Evolutionary conservation across 2,888 invertebrate species (phyloP), one percentile per base, ranked within the genome.

Genomic region (Hydrotaea diabolus): DNA sequence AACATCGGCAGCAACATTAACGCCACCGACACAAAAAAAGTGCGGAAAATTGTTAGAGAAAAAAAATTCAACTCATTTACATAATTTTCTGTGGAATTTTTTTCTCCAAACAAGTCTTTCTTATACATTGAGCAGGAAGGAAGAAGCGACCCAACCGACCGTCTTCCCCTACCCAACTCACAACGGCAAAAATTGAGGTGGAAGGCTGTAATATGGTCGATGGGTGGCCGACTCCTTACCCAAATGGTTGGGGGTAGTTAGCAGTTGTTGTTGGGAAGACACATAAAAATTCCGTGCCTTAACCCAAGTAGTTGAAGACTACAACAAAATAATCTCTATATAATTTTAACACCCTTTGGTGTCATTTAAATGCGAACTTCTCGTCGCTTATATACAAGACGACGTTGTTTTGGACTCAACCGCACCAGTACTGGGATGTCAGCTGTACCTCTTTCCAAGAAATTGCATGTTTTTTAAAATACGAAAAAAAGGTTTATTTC

Each of bases 301-400:
- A 21, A 57, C 8, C 4, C 31, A 0, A 13, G 19, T 31, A 31
- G 31, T 31, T 31, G 31, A 31, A 2, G 31, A n/a, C n/a, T n/a
- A 17, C 17, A 4, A 66, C 46, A 21, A 69, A 69, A 77, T 85
- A 85, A 77, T 85, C 78, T 85, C 46, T 80, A 80, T 82, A 85
- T 82, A 85, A 77, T 77, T 82, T 82, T 82, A 85, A 80, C 82
- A 85, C 85, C 85, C 85, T 85, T 85, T 85, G 69, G 81, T 85
- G 81, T 79, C 84, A 82, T 85, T 79, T 53, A 77, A 85, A 82
- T 77, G 69, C 46, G 46, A 31, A 31, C 66, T 1, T n/a, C 1
- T 4, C 7, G 36, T 9, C 23, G 43, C 46, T 43, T 69, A 69
- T 66, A 43, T 69, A 69, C 69, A 43, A n/a, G 19, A 7, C n/a